Evolutionary conservation across 2,113 vertebrate genomes (phyloP), one percentile per base, ranked within the genome.

Genomic region (Datnioides undecimradiatus): DNA sequence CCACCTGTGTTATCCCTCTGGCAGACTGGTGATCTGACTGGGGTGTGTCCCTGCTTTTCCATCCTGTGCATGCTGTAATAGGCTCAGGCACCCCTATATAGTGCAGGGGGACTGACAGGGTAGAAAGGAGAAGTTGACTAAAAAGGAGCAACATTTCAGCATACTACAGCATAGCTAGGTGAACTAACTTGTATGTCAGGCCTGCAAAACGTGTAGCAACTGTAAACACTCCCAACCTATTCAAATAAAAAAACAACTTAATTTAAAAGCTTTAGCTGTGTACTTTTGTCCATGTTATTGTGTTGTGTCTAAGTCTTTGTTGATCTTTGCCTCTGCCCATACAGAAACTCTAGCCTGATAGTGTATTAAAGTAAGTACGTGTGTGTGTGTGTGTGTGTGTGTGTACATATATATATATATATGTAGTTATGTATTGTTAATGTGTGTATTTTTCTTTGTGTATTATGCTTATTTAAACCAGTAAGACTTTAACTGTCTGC

Each of bases 41-140:
- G 68, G 86, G 86, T 65, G 81, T 86, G 86, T 82, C 75, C 34
- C 63, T 55, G 34, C 17, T n/a, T 83, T 65, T 68, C 51, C 43
- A 19, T 64, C 5, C 36, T 38, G 3, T 27, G 55, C 55, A 74
- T 62, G 23, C 27, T 74, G 43, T 25, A 34, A 74, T 19, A 29
- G 31, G n/a, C 43, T 73, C 16, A 29, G 31, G 27, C 19, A 3
- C 25, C 27, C 12, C 40, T 40, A 41, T 31, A 33, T 70, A 14
- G 8, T 63, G 46, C n/a, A 59, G 65, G 54, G 46, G 8, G 31
- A 40, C n/a, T 11, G 17, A 60, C 25, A 40, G 25, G 36, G 64
- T 77, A 49, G 27, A 67, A 69, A 43, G 1, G 11, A 80, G 21
- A 23, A 36, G 16, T 38, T 21, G 59, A 27, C n/a, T 23, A 31